Conservation (phyloP, 2,113 vertebrate species). For the Vulpes lagopus region DNA sequence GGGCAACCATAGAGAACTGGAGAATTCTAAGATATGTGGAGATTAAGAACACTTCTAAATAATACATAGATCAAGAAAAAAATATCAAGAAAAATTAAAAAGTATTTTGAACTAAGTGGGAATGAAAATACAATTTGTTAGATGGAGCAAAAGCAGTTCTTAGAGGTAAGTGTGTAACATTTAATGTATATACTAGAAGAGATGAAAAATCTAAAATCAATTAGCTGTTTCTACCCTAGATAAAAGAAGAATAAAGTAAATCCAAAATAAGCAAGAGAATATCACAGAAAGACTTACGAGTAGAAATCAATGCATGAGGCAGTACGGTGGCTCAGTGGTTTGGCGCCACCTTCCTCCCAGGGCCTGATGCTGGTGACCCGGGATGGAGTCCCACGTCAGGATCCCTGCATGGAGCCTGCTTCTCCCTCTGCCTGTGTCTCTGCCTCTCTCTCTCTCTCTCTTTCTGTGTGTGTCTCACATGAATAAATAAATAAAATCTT, state of each 20-base stretch:
- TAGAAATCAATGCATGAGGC: not conserved
- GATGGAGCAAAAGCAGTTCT: not conserved
- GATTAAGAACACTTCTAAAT: not conserved
- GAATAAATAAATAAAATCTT: too few relatives aligned
- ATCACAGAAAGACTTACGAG: not conserved
- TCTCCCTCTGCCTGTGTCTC: too few relatives aligned
- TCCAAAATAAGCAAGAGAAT: not conserved
- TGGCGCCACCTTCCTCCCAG: too few relatives aligned
- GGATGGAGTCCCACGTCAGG: too few relatives aligned
- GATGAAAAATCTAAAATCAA: not conserved
- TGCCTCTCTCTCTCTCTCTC: too few relatives aligned
- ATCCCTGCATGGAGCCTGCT: too few relatives aligned
- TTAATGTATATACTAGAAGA: not conserved
- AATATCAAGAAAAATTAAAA: not conserved
- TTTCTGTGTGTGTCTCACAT: too few relatives aligned
- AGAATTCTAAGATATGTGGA: too few relatives aligned
- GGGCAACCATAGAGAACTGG: not conserved
- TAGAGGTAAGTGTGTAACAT: not conserved
- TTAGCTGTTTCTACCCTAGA: not conserved
- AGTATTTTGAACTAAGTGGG: not conserved
- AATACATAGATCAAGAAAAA: not conserved
- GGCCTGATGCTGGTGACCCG: too few relatives aligned
- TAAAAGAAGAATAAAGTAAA: not conserved
- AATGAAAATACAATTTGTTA: not conserved
- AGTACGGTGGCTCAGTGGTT: too few relatives aligned